Evolutionary conservation across 2,797 vertebrate species (phyloP).

Genomic region (Sebastes diploproa): DNA sequence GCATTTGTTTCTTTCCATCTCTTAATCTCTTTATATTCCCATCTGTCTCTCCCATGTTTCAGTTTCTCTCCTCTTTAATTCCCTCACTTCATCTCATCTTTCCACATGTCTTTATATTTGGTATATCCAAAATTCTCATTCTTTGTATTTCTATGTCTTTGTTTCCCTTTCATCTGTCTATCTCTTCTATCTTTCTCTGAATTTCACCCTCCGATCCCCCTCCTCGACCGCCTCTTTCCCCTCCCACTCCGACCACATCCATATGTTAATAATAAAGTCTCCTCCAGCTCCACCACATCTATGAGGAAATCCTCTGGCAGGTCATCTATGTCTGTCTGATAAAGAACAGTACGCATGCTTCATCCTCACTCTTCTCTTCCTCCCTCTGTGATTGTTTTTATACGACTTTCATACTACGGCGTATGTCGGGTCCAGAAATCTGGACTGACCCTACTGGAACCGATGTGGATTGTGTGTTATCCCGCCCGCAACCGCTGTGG

Average conservation of each 20-base stretch:
- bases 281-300: slow-evolving; percentile 69
- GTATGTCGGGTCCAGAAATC: slow-evolving; percentile 19
- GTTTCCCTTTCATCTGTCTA: slow-evolving; percentile 35
- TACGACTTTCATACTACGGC: slow-evolving; percentile 8
- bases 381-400: slow-evolving; percentile 27
- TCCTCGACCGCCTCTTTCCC: slow-evolving; percentile 3
- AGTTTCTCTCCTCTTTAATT: slow-evolving; percentile 6
- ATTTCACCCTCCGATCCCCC: slow-evolving; percentile 29
- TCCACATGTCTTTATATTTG: not conserved
- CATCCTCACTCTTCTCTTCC: slow-evolving; percentile 36
- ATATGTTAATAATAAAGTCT: slow-evolving; percentile 72
- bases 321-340: slow-evolving; percentile 63
- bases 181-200: slow-evolving; percentile 24
- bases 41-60: not conserved
- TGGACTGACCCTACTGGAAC: slow-evolving; percentile 22
- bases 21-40: not conserved
- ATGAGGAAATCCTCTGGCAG: slow-evolving; percentile 73
- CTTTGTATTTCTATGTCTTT: slow-evolving; percentile 18
- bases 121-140: not conserved
- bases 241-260: slow-evolving; percentile 56
- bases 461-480: slow-evolving; percentile 17
- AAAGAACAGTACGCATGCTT: slow-evolving; percentile 61
- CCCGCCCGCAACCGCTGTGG: slow-evolving; percentile 42
- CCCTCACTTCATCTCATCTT: slow-evolving; percentile 1
- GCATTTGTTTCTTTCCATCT: not conserved